Percentiles rank a stretch among this genome's conserved stretches.
phyloP scores from a whole-genome alignment of 2,113 vertebrate species.

The Varanus salvator region DNA sequence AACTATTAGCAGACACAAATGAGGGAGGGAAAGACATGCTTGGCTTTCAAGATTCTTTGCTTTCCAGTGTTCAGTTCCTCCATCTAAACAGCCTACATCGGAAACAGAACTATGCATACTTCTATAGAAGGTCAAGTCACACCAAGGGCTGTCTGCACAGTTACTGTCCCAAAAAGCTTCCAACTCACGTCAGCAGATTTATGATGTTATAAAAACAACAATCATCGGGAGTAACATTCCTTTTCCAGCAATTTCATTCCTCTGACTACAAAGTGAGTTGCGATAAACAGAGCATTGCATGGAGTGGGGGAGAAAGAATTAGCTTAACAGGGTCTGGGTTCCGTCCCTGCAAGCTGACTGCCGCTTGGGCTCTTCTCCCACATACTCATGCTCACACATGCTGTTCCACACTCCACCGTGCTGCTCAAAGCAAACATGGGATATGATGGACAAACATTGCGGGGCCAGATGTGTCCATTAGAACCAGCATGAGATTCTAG shows the following conservation, averaged over 20 bases:
- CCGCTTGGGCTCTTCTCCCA: constrained; percentile 54
- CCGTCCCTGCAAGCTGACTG: constrained; percentile 50
- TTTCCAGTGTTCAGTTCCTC: constrained; percentile 29
- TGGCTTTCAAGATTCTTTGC: constrained; percentile 3
- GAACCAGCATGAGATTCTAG: constrained; percentile 64
- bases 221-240: constrained; percentile 61
- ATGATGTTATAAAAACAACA: constrained; percentile 72
- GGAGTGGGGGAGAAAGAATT: constrained; percentile 64
- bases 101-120: constrained; percentile 38
- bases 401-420: constrained; percentile 58
- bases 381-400: constrained; percentile 44
- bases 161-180: constrained; percentile 49
- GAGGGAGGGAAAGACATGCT: neutral
- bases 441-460: constrained; percentile 64
- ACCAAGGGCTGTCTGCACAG: constrained; percentile 50
- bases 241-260: constrained; percentile 62
- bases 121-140: constrained; percentile 58
- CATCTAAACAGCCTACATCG: constrained; percentile 23
- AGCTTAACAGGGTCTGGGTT: constrained; percentile 67
- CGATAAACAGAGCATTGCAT: constrained; percentile 60
- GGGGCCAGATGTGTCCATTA: constrained; percentile 77
- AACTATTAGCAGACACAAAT: neutral
- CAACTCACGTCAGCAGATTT: constrained; percentile 69
- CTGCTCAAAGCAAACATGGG: constrained; percentile 76
- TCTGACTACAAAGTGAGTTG: constrained; percentile 72